Percentiles rank a stretch among this genome's conserved stretches.
These are phyloP conservation scores for Euwallacea similis DNA, from an alignment of 1,140 invertebrate genomes.

Conservation along the genomic window DNA sequence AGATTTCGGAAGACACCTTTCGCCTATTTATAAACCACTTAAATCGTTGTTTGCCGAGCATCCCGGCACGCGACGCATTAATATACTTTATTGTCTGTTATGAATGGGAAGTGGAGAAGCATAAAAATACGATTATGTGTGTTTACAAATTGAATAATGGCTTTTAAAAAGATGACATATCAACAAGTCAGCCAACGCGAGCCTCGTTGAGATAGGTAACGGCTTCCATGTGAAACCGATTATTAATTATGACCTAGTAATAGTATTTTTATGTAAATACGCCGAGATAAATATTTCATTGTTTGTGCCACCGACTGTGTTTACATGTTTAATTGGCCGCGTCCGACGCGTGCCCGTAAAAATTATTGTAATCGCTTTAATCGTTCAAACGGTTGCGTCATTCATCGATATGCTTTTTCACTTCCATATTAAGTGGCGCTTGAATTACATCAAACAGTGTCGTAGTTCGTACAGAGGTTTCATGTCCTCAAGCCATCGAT, in stretches of 20 bases:
- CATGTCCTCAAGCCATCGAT: too few relatives aligned
- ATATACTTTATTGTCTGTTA: slow-evolving; percentile 28
- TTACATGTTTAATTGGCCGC: slow-evolving; percentile 30
- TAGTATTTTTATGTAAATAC: slow-evolving; percentile 36
- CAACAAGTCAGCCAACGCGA: slow-evolving; percentile 18
- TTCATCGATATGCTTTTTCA: too few relatives aligned
- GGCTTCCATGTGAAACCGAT: slow-evolving; percentile 22
- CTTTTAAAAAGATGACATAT: slow-evolving; percentile 34
- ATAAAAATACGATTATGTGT: slow-evolving; percentile 32
- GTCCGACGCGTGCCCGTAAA: background rate
- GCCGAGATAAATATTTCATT: slow-evolving; percentile 35
- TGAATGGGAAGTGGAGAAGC: slow-evolving; percentile 27
- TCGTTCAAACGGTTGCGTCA: background rate
- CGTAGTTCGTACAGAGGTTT: too few relatives aligned
- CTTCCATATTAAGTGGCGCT: too few relatives aligned
- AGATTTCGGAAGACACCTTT: slow-evolving; percentile 24
- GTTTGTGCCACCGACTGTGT: slow-evolving; percentile 18
- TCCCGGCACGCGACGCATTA: slow-evolving; percentile 17
- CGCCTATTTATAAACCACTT: slow-evolving; percentile 30
- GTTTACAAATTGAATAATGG: slow-evolving; percentile 35
- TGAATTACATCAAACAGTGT: too few relatives aligned
- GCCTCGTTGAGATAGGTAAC: slow-evolving; percentile 31
- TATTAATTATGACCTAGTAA: slow-evolving; percentile 34
- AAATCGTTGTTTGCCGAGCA: slow-evolving; percentile 22
- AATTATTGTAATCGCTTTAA: background rate